Percentiles rank a stretch among this genome's conserved stretches.
Conservation (phyloP, 2,888 invertebrate genomes). For the Junonia oenone region DNA sequence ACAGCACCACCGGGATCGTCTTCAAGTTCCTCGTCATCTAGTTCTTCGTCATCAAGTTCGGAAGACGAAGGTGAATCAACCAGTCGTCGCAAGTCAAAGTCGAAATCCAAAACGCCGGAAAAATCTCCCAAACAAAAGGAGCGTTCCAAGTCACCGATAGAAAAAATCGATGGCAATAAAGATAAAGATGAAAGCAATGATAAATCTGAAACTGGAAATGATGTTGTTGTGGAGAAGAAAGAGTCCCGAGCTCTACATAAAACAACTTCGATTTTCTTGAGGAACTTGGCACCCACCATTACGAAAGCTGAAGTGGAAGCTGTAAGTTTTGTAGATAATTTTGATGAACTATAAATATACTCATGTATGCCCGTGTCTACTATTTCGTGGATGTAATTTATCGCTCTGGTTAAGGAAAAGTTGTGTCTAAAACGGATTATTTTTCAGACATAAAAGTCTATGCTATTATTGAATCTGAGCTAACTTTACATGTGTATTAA, state of each 20-base stretch:
- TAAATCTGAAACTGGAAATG: slow-evolving; percentile 74
- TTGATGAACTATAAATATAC: not conserved
- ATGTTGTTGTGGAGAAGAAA: slow-evolving; percentile 64
- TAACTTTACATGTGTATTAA: too few species aligned
- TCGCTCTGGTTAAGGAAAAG: too few species aligned
- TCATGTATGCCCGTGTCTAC: too few species aligned
- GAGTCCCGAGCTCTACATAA: slow-evolving; percentile 90
- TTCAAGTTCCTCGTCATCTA: slow-evolving; percentile 72
- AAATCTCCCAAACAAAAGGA: slow-evolving; percentile 58
- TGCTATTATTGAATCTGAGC: too few species aligned
- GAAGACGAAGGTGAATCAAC: slow-evolving; percentile 67
- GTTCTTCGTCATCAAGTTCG: slow-evolving; percentile 73
- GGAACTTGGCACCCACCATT: slow-evolving; percentile 96
- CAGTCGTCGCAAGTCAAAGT: slow-evolving; percentile 59
- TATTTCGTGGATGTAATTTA: too few species aligned
- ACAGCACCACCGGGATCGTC: slow-evolving; percentile 73
- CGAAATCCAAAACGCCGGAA: slow-evolving; percentile 53
- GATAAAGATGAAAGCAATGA: slow-evolving; percentile 57
- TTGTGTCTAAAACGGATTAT: too few species aligned
- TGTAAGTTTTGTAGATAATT: slow-evolving; percentile 72
- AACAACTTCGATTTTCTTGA: slow-evolving; percentile 97
- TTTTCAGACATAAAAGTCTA: too few species aligned
- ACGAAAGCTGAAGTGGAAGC: slow-evolving; percentile 98
- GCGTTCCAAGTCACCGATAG: slow-evolving; percentile 56
- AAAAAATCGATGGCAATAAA: slow-evolving; percentile 49